Evolutionary conservation across 1,140 invertebrate genomes (phyloP).

Genomic region (Metaphire vulgaris): DNA sequence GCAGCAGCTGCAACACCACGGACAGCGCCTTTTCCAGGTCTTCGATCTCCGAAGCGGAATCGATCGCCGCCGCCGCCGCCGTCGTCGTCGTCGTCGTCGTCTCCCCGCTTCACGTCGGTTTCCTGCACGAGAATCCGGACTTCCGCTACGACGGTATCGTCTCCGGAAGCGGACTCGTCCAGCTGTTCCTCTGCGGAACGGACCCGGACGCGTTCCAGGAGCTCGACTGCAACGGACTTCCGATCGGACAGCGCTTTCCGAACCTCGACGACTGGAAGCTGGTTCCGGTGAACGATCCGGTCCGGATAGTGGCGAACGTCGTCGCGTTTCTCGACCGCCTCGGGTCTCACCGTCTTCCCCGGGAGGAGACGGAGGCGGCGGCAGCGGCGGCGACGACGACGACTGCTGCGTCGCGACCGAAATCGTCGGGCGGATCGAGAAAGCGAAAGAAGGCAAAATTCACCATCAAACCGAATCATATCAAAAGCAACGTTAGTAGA

Average conservation of each 20-base stretch:
- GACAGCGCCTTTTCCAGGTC: too few species aligned
- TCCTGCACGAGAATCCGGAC: not conserved
- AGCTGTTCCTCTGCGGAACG: not conserved
- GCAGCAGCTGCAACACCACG: not conserved
- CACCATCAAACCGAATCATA: not conserved
- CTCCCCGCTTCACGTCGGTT: not conserved
- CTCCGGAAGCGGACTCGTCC: too few species aligned
- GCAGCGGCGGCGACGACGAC: too few species aligned
- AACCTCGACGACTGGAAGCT: not conserved
- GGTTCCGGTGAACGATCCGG: not conserved
- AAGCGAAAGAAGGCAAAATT: not conserved
- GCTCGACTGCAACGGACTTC: not conserved
- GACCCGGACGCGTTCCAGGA: not conserved
- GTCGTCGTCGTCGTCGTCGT: not conserved
- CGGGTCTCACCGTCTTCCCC: too few species aligned
- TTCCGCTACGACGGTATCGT: not conserved
- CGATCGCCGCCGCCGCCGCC: too few species aligned
- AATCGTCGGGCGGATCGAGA: not conserved
- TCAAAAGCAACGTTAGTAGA: not conserved
- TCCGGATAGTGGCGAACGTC: not conserved
- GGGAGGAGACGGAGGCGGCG: too few species aligned
- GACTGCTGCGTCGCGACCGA: too few species aligned
- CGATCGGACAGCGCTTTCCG: not conserved
- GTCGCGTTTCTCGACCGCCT: too few species aligned
- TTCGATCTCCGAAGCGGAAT: too few species aligned